Percentiles rank a stretch among this genome's conserved stretches.
Conservation (phyloP, 30 jellyfish, hydroid and myxozoan genomes). For the Mastigias papua region DNA sequence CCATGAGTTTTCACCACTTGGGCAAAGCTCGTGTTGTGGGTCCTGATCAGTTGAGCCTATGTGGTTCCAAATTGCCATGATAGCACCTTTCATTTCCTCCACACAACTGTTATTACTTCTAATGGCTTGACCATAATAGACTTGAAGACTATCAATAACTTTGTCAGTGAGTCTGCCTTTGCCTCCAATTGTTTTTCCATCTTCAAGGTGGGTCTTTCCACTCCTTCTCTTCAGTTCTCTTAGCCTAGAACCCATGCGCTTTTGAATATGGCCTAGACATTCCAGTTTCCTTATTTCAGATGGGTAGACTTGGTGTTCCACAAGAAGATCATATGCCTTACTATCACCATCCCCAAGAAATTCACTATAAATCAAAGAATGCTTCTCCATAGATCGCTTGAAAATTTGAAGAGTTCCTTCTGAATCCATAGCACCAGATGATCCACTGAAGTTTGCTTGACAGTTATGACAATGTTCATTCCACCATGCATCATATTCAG, state of each 20-base stretch:
- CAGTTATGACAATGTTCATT: neutral
- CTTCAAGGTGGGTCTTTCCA: neutral
- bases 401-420: too few relatives aligned
- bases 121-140: conserved; percentile 36
- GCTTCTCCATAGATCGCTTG: conserved; percentile 5
- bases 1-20: conserved; percentile 16
- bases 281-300: conserved; percentile 9
- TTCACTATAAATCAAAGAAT: neutral
- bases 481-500: neutral
- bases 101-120: conserved; percentile 17
- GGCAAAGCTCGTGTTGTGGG: conserved; percentile 39
- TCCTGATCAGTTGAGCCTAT: neutral
- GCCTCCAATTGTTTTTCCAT: conserved; percentile 58
- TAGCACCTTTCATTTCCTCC: conserved; percentile 15
- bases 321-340: neutral
- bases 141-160: conserved; percentile 5
- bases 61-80: conserved; percentile 23
- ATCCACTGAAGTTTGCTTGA: too few relatives aligned
- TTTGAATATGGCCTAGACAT: conserved; percentile 36
- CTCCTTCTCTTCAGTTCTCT: conserved; percentile 4
- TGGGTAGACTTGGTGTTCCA: neutral
- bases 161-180: too few relatives aligned
- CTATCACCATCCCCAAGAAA: conserved; percentile 20
- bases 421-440: too few relatives aligned
- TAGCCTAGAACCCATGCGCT: conserved; percentile 38